These are phyloP conservation scores for Brachyopa scutellaris DNA, from an alignment of 2,888 invertebrate species.

Conservation along the genomic window DNA sequence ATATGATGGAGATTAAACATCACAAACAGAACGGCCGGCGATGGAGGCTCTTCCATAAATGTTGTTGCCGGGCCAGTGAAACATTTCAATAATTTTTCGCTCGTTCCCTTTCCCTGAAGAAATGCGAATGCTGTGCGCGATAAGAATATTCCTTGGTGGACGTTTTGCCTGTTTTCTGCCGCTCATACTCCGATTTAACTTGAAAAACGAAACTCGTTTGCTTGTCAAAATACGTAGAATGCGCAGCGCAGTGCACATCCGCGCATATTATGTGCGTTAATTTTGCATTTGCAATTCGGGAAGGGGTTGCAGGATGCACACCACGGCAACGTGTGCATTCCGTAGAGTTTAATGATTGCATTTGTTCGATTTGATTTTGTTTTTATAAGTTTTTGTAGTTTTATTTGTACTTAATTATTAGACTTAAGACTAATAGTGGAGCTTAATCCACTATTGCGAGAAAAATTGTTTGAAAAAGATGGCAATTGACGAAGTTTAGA, in stretches of 20 bases:
- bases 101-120: constrained; percentile 24
- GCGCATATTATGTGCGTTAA: constrained; percentile 24
- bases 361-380: constrained; percentile 45
- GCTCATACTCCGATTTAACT: constrained; percentile 14
- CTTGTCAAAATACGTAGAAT: constrained; percentile 7
- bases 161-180: constrained; percentile 9
- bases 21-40: constrained; percentile 5
- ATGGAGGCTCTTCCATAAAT: constrained; percentile 30
- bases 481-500: too few species aligned
- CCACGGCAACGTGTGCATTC: constrained; percentile 16
- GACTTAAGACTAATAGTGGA: too few species aligned
- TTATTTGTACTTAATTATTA: too few species aligned
- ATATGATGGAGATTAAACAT: constrained; percentile 47
- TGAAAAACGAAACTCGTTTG: constrained; percentile 38
- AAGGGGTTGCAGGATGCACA: constrained; percentile 16
- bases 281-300: constrained; percentile 46
- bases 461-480: too few species aligned
- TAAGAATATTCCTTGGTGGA: constrained; percentile 31
- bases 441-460: too few species aligned
- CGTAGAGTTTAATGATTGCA: constrained; percentile 31
- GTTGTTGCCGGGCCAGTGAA: constrained; percentile 32
- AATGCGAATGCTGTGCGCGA: constrained; percentile 39
- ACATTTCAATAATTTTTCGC: constrained; percentile 58
- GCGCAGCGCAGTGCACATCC: neutral
- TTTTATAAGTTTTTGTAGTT: too few species aligned